Conservation (phyloP, 2,888 invertebrate species). For the Branchellion lobata region DNA sequence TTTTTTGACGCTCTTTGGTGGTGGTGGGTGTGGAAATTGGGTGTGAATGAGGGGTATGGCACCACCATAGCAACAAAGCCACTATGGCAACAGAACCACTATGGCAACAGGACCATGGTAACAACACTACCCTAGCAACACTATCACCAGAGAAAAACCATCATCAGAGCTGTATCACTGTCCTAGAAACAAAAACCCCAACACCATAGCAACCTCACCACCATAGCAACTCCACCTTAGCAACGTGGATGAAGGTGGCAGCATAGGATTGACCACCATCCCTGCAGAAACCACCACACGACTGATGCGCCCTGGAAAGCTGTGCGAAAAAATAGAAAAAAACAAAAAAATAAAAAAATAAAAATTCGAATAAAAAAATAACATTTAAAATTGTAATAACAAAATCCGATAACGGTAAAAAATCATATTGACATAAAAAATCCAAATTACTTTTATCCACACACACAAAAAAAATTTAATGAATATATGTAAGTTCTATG, state of each 20-base stretch:
- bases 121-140: too few relatives aligned
- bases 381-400: not conserved
- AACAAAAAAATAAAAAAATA: too few relatives aligned
- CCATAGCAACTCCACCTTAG: constrained; percentile 67
- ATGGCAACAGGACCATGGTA: too few relatives aligned
- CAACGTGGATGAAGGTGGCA: constrained; percentile 88
- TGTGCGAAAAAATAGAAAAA: constrained; percentile 53
- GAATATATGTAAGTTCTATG: too few relatives aligned
- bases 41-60: not conserved
- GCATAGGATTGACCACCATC: constrained; percentile 79
- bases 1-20: constrained; percentile 74
- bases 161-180: not conserved
- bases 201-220: not conserved
- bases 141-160: not conserved
- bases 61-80: too few relatives aligned
- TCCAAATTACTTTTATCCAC: too few relatives aligned
- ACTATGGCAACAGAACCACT: too few relatives aligned
- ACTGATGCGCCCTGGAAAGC: constrained; percentile 62
- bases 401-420: too few relatives aligned
- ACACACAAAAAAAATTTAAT: too few relatives aligned
- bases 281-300: constrained; percentile 63
- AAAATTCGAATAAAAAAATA: too few relatives aligned
- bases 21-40: not conserved
- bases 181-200: not conserved
- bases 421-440: too few relatives aligned